These are phyloP conservation scores for Hypolimnas misippus DNA, from an alignment of 2,888 invertebrate species.

Conservation along the genomic window DNA sequence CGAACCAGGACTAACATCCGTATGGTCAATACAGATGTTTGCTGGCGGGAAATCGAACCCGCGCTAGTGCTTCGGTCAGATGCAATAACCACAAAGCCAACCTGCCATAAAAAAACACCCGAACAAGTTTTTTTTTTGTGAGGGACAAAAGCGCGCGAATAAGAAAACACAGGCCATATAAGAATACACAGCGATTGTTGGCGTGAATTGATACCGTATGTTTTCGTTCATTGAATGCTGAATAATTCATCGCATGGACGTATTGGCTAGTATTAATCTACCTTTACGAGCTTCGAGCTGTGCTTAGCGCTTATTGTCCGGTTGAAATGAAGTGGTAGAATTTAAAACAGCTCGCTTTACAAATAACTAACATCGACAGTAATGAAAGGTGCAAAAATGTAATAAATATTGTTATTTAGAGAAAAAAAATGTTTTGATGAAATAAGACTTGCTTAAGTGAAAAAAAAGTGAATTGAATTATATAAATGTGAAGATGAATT, in stretches of 20 bases:
- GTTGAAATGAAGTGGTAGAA: slow-evolving; percentile 10
- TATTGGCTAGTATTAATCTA: slow-evolving; percentile 38
- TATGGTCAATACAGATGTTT: no score
- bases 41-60: no score
- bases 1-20: no score
- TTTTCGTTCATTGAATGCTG: slow-evolving; percentile 21
- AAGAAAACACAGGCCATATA: no score
- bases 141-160: no score
- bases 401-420: neutral
- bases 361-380: neutral
- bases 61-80: no score
- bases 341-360: slow-evolving; percentile 3
- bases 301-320: slow-evolving; percentile 8
- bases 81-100: no score
- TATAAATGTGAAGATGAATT: no score
- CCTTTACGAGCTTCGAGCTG: slow-evolving; percentile 29
- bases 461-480: no score
- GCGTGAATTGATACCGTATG: slow-evolving; percentile 27
- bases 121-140: no score
- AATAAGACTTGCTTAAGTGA: neutral
- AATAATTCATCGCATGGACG: slow-evolving; percentile 36
- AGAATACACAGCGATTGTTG: slow-evolving; percentile 15
- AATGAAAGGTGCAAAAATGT: neutral
- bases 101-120: no score
- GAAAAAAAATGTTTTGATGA: neutral